Evolutionary conservation across 2,113 vertebrate species (phyloP), one percentile per base, ranked within the genome.

Genomic region (Camarhynchus parvulus): DNA sequence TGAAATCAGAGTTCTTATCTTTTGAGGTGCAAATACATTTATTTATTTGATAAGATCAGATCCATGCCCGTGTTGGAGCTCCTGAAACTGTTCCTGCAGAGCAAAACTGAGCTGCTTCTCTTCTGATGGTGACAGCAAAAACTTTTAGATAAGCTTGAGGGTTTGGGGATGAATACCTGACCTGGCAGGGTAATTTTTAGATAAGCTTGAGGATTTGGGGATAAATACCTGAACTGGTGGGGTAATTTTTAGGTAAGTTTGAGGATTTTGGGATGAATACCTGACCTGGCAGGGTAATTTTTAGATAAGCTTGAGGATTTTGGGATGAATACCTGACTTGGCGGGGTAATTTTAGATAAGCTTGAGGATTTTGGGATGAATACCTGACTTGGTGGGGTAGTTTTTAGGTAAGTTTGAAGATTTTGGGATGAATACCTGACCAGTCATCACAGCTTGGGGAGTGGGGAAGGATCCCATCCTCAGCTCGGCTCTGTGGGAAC

Each of bases 71-170:
- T 8, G 8, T 3, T 21, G n/a, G 83, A 85, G 42, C 44, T 82
- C 52, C 74, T 49, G 82, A 61, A 61, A 15, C 6, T 56, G 9
- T 5, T 94, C 19, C 44, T 44, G 37, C 1, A 3, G 33, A 31
- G 41, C 0, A 0, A 76, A 87, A n/a, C 13, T 0, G 4, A 69
- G 22, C 27, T 84, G 27, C 35, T 72, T 73, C 42, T n/a, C 7
- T 13, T 82, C 58, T 7, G 16, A 46, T 7, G 53, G 62, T 28
- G 82, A 62, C 1, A 55, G 27, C 33, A 58, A 62, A 70, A 46
- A 3, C 3, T 62, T 68, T 76, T 8, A n/a, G 89, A 87, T 76
- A 90, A 91, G 15, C 8, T 42, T n/a, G 33, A 23, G 33, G 21
- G 33, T 58, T 58, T 58, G 0, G 55, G 31, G 55, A 23, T 23